These are phyloP conservation scores for Euphysa ruthae DNA, from an alignment of 30 jellyfish, hydroid and myxozoan species.

Conservation along the genomic window DNA sequence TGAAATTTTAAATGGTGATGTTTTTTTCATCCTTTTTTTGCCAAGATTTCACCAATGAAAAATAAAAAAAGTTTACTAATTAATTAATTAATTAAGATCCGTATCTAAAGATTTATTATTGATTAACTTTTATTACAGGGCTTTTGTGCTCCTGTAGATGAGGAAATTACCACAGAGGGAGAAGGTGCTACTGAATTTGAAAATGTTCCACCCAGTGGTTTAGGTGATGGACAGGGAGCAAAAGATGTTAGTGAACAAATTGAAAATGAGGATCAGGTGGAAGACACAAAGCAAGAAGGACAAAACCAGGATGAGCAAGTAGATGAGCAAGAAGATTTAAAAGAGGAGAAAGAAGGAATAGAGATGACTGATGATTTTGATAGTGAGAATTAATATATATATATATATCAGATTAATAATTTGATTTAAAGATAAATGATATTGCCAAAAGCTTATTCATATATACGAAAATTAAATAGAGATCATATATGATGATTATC, in stretches of 20 bases:
- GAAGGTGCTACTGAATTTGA: slow-evolving; percentile 95
- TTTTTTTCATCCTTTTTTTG: too few relatives aligned
- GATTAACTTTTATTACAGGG: slow-evolving; percentile 39
- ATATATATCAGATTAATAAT: too few relatives aligned
- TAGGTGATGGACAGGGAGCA: slow-evolving; percentile 94
- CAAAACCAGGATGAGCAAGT: slow-evolving; percentile 43
- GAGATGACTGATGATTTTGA: slow-evolving; percentile 98
- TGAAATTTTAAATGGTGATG: too few relatives aligned
- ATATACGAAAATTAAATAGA: too few relatives aligned
- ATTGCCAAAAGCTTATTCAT: too few relatives aligned
- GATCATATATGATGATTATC: too few relatives aligned
- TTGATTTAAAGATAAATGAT: neutral
- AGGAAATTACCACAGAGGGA: slow-evolving; percentile 44
- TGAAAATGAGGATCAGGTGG: slow-evolving; percentile 87
- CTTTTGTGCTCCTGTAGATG: slow-evolving; percentile 85
- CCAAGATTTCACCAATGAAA: too few relatives aligned
- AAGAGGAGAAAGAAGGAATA: slow-evolving; percentile 84
- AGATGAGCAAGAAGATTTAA: slow-evolving; percentile 39
- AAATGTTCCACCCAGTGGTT: slow-evolving; percentile 85
- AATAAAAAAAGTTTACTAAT: neutral
- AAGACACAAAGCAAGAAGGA: slow-evolving; percentile 75
- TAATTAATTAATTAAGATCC: neutral
- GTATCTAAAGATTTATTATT: neutral
- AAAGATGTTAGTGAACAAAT: slow-evolving; percentile 93
- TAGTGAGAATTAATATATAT: too few relatives aligned